phyloP scores from a whole-genome alignment of 2,888 invertebrate genomes.

The Spilarctia lutea region DNA sequence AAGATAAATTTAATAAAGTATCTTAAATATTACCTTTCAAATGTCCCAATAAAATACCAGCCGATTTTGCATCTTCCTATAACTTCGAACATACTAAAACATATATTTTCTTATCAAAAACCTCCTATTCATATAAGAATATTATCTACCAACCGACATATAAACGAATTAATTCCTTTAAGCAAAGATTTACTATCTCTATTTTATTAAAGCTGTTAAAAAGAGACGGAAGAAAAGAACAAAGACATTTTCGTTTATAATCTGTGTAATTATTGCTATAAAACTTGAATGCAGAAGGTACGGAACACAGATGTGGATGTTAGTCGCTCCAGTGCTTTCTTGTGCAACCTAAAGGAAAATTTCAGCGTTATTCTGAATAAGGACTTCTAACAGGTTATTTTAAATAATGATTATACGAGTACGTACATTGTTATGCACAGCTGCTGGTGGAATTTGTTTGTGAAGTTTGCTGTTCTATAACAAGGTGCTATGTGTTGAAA shows the following conservation, averaged over 20 bases:
- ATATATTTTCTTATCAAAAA: constrained; percentile 3
- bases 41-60: no score
- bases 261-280: constrained; percentile 51
- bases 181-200: constrained; percentile 39
- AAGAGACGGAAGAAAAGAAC: constrained; percentile 47
- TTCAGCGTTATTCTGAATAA: constrained; percentile 45
- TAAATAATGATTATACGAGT: constrained; percentile 49
- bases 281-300: constrained; percentile 53
- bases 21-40: constrained; percentile 38
- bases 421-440: constrained; percentile 42
- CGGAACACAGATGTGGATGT: constrained; percentile 56
- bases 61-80: constrained; percentile 16
- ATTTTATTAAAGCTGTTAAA: constrained; percentile 48
- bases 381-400: constrained; percentile 42
- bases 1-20: neutral
- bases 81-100: constrained; percentile 21
- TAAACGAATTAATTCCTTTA: constrained; percentile 48
- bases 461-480: neutral
- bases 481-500: neutral
- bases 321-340: constrained; percentile 44
- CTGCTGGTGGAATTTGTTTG: constrained; percentile 33
- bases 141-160: constrained; percentile 37
- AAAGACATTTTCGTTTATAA: constrained; percentile 44
- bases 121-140: constrained; percentile 22
- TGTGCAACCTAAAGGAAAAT: constrained; percentile 46